Evolutionary conservation across 2,888 invertebrate species (phyloP).

Genomic region (Campoletis raptor): DNA sequence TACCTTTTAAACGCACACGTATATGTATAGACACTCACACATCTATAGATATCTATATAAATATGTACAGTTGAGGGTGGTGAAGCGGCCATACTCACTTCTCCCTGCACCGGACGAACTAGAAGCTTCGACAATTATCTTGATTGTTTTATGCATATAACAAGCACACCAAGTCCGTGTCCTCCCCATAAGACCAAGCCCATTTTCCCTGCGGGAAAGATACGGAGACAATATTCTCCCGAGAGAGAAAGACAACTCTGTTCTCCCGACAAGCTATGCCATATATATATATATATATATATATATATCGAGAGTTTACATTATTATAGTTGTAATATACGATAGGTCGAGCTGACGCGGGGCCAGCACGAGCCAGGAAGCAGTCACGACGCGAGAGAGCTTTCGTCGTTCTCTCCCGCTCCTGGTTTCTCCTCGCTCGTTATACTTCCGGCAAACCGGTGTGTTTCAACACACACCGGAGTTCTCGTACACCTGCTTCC

Average conservation of each 20-base stretch:
- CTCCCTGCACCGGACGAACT: slow-evolving; percentile 58
- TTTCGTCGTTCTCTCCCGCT: slow-evolving; percentile 61
- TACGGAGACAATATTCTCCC: slow-evolving; percentile 69
- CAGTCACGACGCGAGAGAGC: slow-evolving; percentile 64
- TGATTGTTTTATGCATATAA: slow-evolving; percentile 85
- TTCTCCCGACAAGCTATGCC: slow-evolving; percentile 19
- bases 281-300: not conserved
- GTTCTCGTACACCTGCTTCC: slow-evolving; percentile 78
- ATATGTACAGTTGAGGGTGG: slow-evolving; percentile 39
- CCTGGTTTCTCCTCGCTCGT: slow-evolving; percentile 60
- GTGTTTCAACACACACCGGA: slow-evolving; percentile 57
- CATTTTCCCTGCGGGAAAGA: slow-evolving; percentile 51
- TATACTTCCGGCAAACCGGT: slow-evolving; percentile 69
- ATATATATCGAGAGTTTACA: slow-evolving; percentile 41
- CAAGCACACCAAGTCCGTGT: slow-evolving; percentile 69
- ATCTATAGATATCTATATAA: not conserved
- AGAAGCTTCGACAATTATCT: slow-evolving; percentile 84
- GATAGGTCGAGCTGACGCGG: slow-evolving; percentile 62
- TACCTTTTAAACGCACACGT: slow-evolving; percentile 28
- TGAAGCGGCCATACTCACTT: slow-evolving; percentile 55
- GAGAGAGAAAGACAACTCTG: slow-evolving; percentile 43
- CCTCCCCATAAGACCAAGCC: slow-evolving; percentile 60
- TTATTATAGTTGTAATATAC: slow-evolving; percentile 62
- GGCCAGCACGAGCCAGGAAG: slow-evolving; percentile 65
- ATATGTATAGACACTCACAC: not conserved